phyloP scores from a whole-genome alignment of 2,888 invertebrate genomes.

The Agriotes lineatus region DNA sequence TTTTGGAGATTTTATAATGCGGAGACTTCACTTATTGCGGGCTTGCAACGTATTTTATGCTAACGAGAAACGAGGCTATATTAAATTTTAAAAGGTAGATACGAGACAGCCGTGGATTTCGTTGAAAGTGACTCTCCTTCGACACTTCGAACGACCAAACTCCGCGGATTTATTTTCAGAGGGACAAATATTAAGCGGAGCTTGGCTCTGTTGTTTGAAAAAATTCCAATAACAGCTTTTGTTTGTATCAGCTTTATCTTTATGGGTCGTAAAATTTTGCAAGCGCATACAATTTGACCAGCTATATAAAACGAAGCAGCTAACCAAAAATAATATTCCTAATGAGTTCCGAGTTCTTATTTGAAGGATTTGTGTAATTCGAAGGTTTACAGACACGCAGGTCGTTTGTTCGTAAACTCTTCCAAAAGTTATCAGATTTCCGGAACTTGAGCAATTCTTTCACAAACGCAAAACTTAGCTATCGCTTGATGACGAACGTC shows the following conservation, averaged over 20 bases:
- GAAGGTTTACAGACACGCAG: conserved; percentile 11
- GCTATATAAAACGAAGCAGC: not conserved
- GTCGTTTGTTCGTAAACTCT: conserved; percentile 18
- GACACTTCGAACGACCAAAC: not conserved
- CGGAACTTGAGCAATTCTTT: conserved; percentile 23
- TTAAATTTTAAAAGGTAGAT: conserved; percentile 31
- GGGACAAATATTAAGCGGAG: not conserved
- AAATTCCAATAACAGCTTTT: conserved; percentile 3
- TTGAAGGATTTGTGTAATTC: conserved; percentile 13
- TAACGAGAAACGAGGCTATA: conserved; percentile 30
- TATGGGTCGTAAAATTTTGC: conserved; percentile 21
- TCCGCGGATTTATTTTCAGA: not conserved
- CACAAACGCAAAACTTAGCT: conserved; percentile 13
- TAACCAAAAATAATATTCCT: conserved; percentile 3
- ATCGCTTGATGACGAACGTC: conserved; percentile 22
- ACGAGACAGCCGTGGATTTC: not conserved
- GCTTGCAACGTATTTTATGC: conserved; percentile 38
- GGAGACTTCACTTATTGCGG: conserved; percentile 32
- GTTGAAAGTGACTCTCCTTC: not conserved
- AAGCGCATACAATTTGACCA: conserved; percentile 13
- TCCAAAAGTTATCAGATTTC: conserved; percentile 23
- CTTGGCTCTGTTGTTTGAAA: not conserved
- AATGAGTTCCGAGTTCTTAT: conserved; percentile 12
- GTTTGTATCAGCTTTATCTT: conserved; percentile 7
- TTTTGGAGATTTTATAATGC: conserved; percentile 37